phyloP scores from a whole-genome alignment of 2,797 vertebrate species.

The Meriones psammophilus region DNA sequence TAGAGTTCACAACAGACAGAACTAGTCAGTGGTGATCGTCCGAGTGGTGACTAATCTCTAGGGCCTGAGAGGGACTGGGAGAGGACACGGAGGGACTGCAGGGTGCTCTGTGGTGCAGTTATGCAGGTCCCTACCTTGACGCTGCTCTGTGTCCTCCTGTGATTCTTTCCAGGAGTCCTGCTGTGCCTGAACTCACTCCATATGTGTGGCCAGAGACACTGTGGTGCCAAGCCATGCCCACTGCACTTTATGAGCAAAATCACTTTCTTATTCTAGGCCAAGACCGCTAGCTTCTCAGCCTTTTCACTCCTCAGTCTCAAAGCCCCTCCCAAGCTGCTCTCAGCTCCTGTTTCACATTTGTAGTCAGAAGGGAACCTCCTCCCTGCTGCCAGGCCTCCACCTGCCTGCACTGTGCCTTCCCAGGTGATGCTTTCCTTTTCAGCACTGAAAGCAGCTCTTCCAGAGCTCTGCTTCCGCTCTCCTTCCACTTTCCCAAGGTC shows the following conservation, averaged over 20 bases:
- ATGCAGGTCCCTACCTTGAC: background rate
- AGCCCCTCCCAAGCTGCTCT: background rate
- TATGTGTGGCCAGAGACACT: background rate
- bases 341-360: background rate
- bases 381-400: background rate
- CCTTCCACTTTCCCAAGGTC: constrained; percentile 15
- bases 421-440: background rate
- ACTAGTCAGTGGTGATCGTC: background rate
- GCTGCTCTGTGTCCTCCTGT: too few species aligned
- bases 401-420: background rate
- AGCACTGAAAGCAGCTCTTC: background rate
- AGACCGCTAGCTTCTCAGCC: background rate
- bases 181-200: background rate
- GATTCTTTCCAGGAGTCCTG: background rate
- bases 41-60: background rate
- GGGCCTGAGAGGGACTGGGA: background rate
- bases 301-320: constrained; percentile 13
- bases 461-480: background rate
- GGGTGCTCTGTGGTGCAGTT: background rate
- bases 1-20: constrained; percentile 48
- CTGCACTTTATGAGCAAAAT: constrained; percentile 18
- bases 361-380: background rate
- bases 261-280: constrained; percentile 22
- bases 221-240: background rate
- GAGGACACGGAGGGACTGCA: background rate